Evolutionary conservation across 2,113 vertebrate species (phyloP).

Genomic region (Microcebus murinus): DNA sequence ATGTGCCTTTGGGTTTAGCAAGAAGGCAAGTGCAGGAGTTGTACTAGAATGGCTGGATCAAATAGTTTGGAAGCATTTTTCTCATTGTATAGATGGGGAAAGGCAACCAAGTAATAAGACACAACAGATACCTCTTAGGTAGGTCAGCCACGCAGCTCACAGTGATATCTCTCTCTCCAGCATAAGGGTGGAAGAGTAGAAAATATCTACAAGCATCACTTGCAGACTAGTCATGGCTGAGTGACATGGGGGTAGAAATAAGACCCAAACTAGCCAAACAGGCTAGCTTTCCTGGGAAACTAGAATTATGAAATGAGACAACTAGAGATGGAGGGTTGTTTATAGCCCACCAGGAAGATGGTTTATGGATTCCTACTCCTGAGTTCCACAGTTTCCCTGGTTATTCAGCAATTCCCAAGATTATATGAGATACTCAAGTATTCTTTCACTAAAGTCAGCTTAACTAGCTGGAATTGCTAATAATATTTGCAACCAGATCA

Average conservation of each 20-base stretch:
- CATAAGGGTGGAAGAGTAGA: neutral
- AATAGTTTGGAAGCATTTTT: neutral
- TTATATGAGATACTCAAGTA: neutral
- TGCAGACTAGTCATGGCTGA: neutral
- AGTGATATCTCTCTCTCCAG: neutral
- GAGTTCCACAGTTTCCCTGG: neutral
- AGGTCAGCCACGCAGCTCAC: neutral
- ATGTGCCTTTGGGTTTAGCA: neutral
- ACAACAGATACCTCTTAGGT: neutral
- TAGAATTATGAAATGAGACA: constrained; percentile 7
- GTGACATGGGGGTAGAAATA: neutral
- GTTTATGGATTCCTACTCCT: neutral
- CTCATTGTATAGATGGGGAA: neutral
- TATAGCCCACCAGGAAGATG: neutral
- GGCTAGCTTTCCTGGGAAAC: neutral
- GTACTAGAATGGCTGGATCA: neutral
- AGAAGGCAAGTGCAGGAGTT: neutral
- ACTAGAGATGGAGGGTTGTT: constrained; percentile 12
- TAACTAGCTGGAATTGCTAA: neutral
- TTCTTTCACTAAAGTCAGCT: neutral
- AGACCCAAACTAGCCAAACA: neutral
- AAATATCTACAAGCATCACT: neutral
- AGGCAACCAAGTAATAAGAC: constrained; percentile 13
- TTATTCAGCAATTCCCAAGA: constrained; percentile 14
- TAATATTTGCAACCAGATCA: neutral